Percentiles rank a stretch among this genome's conserved stretches.
phyloP scores from a whole-genome alignment of 2,888 invertebrate species.

The Volucella inanis region DNA sequence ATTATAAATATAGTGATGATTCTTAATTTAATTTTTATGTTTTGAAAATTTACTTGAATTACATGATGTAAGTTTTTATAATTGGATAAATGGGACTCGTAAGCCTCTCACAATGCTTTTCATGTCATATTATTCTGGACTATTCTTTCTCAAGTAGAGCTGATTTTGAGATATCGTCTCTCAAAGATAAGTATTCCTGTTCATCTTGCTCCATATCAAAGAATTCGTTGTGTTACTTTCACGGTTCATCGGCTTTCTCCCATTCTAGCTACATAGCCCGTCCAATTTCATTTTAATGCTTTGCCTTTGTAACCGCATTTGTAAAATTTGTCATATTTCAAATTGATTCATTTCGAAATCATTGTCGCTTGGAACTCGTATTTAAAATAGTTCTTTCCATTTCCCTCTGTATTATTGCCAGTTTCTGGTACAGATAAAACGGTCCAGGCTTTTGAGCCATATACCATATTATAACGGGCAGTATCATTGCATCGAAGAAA shows the following conservation, averaged over 20 bases:
- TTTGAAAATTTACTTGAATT: no score
- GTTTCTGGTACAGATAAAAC: background rate
- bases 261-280: background rate
- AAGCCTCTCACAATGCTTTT: background rate
- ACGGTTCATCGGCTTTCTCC: background rate
- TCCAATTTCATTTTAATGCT: background rate
- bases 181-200: background rate
- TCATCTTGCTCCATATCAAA: background rate
- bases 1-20: no score
- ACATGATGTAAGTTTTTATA: no score
- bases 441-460: background rate
- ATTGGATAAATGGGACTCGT: no score
- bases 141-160: background rate
- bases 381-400: background rate
- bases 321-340: background rate
- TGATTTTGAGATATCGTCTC: no score
- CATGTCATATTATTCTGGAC: background rate
- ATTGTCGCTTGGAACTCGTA: background rate
- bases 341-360: conserved; percentile 4
- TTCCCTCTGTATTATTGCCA: background rate
- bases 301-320: conserved; percentile 1
- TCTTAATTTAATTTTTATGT: no score
- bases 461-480: background rate
- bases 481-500: background rate
- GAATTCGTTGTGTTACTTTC: background rate